phyloP scores from a whole-genome alignment of 2,113 vertebrate species.

The Hyla sarda region DNA sequence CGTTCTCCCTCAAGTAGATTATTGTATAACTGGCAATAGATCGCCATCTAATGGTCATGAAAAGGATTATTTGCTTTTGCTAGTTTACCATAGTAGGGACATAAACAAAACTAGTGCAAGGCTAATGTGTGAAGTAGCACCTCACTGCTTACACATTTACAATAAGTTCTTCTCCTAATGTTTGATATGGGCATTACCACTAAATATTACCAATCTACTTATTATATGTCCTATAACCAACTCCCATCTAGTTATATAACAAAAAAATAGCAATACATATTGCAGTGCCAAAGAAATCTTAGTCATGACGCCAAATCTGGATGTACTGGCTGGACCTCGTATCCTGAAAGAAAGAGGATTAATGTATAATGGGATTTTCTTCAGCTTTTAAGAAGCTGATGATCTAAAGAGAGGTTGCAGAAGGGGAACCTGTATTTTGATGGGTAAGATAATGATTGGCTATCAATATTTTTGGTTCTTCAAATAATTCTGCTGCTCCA shows the following conservation, averaged over 20 bases:
- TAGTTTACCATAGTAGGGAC: neutral
- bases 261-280: too few relatives aligned
- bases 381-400: neutral
- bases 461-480: too few relatives aligned
- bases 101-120: too few relatives aligned
- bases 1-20: too few relatives aligned
- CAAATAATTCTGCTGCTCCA: too few relatives aligned
- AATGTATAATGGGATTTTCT: slow-evolving; percentile 23
- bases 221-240: too few relatives aligned
- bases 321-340: neutral
- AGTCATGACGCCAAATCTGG: neutral
- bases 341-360: neutral
- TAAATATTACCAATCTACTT: too few relatives aligned
- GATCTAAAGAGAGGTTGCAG: slow-evolving; percentile 1
- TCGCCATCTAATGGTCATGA: slow-evolving; percentile 5
- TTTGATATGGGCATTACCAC: too few relatives aligned
- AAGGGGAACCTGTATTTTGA: neutral
- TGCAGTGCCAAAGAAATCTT: too few relatives aligned
- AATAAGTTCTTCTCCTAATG: too few relatives aligned
- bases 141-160: too few relatives aligned
- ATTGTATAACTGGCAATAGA: neutral
- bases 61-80: neutral
- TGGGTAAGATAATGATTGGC: neutral
- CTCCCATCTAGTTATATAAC: too few relatives aligned
- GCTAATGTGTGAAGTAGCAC: neutral